Evolutionary conservation across 1,140 invertebrate genomes (phyloP).

Genomic region (Hyles vespertilio): DNA sequence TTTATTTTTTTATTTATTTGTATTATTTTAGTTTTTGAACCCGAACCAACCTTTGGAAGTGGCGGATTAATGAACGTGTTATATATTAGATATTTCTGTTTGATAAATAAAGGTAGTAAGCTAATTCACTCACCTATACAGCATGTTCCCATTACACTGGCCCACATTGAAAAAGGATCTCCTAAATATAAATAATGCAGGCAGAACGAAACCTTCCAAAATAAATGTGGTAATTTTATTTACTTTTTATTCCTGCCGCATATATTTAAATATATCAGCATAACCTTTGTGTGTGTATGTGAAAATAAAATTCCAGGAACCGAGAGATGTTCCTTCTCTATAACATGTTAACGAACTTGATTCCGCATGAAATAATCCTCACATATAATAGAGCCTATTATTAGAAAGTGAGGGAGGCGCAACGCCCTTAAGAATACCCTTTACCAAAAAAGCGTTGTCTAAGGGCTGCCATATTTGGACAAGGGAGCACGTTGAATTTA

Average conservation of each 20-base stretch:
- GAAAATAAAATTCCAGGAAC: slow-evolving; percentile 26
- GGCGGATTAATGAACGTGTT: too few relatives aligned
- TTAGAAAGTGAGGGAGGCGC: too few relatives aligned
- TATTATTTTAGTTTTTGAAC: too few relatives aligned
- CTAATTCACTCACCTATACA: not conserved
- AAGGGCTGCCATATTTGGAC: slow-evolving; percentile 46
- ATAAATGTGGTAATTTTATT: slow-evolving; percentile 58
- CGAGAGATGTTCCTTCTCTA: too few relatives aligned
- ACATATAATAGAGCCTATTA: too few relatives aligned
- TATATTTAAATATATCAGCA: slow-evolving; percentile 60
- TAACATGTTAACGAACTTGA: too few relatives aligned
- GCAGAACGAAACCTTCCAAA: slow-evolving; percentile 36
- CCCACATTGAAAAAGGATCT: slow-evolving; percentile 46
- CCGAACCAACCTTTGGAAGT: too few relatives aligned
- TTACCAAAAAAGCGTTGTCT: slow-evolving; percentile 53
- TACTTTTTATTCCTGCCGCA: slow-evolving; percentile 35
- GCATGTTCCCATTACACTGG: slow-evolving; percentile 20
- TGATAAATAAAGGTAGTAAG: not conserved
- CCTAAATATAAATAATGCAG: slow-evolving; percentile 37
- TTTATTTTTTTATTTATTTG: too few relatives aligned
- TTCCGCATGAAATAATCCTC: too few relatives aligned
- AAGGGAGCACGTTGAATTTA: slow-evolving; percentile 56
- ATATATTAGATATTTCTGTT: not conserved
- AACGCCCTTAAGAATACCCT: slow-evolving; percentile 19
- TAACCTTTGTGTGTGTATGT: slow-evolving; percentile 43